phyloP scores from a whole-genome alignment of 2,888 invertebrate species.

The Dyspetes luteomarginatus region DNA sequence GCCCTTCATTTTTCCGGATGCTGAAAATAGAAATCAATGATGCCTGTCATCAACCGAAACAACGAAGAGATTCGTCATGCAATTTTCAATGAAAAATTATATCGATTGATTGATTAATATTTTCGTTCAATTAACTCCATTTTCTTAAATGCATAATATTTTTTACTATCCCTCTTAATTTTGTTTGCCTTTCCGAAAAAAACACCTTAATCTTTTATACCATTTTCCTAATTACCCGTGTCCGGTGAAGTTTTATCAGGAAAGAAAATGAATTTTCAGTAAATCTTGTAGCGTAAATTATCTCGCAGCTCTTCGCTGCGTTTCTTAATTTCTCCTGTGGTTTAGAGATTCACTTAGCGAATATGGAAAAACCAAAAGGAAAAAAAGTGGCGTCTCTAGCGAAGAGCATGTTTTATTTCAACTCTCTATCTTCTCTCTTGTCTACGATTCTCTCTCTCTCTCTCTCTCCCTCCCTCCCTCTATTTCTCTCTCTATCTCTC shows the following conservation, averaged over 20 bases:
- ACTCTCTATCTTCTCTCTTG: constrained; percentile 46
- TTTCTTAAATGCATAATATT: neutral
- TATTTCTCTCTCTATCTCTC: constrained; percentile 52
- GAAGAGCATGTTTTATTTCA: constrained; percentile 60
- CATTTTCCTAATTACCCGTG: constrained; percentile 17
- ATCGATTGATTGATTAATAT: neutral
- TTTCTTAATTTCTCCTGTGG: constrained; percentile 33
- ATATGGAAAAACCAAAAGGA: neutral
- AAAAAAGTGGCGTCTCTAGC: constrained; percentile 34
- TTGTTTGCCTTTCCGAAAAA: neutral
- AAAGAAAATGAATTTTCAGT: constrained; percentile 1
- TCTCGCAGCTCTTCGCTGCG: constrained; percentile 1
- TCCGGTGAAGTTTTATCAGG: neutral
- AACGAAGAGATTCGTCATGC: neutral
- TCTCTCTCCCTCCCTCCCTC: constrained; percentile 40
- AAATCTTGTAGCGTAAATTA: constrained; percentile 39
- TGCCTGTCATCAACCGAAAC: neutral
- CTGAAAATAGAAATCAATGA: neutral
- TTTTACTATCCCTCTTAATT: neutral
- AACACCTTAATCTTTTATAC: neutral
- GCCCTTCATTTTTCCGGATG: constrained; percentile 3
- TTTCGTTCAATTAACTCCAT: neutral
- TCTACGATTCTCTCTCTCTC: constrained; percentile 2
- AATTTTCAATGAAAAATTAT: neutral
- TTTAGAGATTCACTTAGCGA: constrained; percentile 49